Evolutionary conservation across 2,888 invertebrate genomes (phyloP).

Genomic region (Conchocele bisecta): DNA sequence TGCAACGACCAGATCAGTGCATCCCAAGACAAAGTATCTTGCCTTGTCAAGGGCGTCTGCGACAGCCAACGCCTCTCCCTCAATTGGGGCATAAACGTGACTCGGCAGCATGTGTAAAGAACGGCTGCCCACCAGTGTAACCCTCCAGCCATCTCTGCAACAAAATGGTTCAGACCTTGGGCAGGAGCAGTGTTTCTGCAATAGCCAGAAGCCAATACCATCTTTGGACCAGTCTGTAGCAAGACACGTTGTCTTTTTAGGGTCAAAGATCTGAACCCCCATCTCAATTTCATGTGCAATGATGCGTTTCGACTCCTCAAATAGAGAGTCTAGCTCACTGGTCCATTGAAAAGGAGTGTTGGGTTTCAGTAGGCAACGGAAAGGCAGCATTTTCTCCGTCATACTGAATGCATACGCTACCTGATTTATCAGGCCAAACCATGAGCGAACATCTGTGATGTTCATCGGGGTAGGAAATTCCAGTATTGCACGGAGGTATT

Average conservation of each 20-base stretch:
- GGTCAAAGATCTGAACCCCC: conserved; percentile 63
- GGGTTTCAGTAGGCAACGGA: too few species aligned
- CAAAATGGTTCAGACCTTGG: conserved; percentile 41
- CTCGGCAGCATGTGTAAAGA: too few species aligned
- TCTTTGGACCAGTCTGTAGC: conserved; percentile 67
- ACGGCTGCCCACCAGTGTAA: too few species aligned
- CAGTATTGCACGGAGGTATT: conserved; percentile 50
- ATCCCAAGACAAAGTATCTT: too few species aligned
- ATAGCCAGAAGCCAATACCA: conserved; percentile 60
- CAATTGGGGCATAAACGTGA: too few species aligned
- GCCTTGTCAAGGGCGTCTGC: too few species aligned
- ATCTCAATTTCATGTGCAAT: conserved; percentile 57
- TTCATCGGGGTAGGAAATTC: conserved; percentile 59
- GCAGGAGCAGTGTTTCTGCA: conserved; percentile 60
- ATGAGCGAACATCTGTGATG: conserved; percentile 61
- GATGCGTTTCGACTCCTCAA: conserved; percentile 34
- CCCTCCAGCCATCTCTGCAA: too few species aligned
- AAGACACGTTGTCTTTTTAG: conserved; percentile 62
- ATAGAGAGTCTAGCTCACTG: conserved; percentile 27
- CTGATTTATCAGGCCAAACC: conserved; percentile 69
- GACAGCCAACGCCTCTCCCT: too few species aligned
- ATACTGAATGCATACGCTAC: too few species aligned
- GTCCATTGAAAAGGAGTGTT: conserved; percentile 56
- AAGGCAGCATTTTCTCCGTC: too few species aligned
- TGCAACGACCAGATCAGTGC: too few species aligned